phyloP scores from a whole-genome alignment of 2,888 invertebrate genomes.

The Nebria salina region DNA sequence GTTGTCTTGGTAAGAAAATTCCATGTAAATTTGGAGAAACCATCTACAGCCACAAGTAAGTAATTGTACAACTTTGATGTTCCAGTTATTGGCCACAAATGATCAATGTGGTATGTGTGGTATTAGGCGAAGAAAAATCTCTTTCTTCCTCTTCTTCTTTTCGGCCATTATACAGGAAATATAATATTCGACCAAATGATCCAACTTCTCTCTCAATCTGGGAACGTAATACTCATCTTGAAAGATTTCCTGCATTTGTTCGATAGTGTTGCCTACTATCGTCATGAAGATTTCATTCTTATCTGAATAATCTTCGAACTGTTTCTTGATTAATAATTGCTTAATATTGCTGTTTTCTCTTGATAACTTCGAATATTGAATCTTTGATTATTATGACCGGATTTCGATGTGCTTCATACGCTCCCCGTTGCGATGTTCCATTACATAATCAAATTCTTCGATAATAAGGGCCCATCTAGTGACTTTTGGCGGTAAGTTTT shows the following conservation, averaged over 20 bases:
- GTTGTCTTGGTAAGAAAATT: conserved; percentile 46
- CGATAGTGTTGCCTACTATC: too few species aligned
- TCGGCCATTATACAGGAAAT: conserved; percentile 44
- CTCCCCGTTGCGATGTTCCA: conserved; percentile 46
- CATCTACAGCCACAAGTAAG: conserved; percentile 40
- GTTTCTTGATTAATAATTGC: too few species aligned
- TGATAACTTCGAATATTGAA: conserved; percentile 9
- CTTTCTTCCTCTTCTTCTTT: conserved; percentile 44
- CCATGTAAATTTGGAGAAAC: conserved; percentile 46
- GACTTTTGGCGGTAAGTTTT: conserved; percentile 27
- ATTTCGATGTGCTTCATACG: conserved; percentile 34
- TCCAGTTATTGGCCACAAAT: too few species aligned
- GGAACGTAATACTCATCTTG: conserved; percentile 45
- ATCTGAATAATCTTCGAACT: too few species aligned
- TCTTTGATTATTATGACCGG: conserved; percentile 47
- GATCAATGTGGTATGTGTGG: conserved; percentile 46
- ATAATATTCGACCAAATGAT: conserved; percentile 40
- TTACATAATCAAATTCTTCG: conserved; percentile 42
- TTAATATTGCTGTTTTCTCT: neutral
- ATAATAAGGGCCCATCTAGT: conserved; percentile 35
- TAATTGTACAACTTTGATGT: conserved; percentile 32
- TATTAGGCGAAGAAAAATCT: conserved; percentile 13
- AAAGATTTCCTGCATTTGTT: conserved; percentile 30
- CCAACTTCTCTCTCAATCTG: conserved; percentile 44
- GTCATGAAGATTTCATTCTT: too few species aligned